These are phyloP conservation scores for Druceiella hillmani DNA, from an alignment of 2,888 invertebrate species.

Conservation along the genomic window DNA sequence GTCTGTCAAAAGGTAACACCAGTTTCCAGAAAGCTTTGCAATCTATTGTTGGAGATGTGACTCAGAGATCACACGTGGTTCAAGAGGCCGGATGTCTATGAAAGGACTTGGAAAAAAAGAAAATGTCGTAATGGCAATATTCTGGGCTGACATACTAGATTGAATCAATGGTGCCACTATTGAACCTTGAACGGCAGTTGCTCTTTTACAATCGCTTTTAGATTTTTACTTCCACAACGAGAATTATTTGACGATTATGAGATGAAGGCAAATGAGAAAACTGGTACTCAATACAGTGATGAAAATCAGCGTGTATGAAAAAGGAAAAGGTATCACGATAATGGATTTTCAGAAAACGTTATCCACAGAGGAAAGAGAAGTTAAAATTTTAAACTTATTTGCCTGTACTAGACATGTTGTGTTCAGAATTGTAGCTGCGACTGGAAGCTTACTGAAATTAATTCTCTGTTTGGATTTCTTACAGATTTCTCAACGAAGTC, in stretches of 20 bases:
- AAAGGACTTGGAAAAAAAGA: too few relatives aligned
- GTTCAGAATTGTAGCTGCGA: too few relatives aligned
- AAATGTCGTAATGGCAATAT: not conserved
- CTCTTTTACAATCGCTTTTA: not conserved
- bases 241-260: not conserved
- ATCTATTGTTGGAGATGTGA: not conserved
- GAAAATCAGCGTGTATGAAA: too few relatives aligned
- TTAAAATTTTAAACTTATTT: too few relatives aligned
- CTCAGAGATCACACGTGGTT: not conserved
- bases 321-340: too few relatives aligned
- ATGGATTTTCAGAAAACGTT: slow-evolving; percentile 8
- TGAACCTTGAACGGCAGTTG: not conserved
- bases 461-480: slow-evolving; percentile 9
- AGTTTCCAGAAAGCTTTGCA: not conserved
- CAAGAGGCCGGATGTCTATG: not conserved
- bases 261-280: too few relatives aligned
- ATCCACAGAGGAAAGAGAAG: slow-evolving; percentile 3
- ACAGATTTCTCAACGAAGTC: slow-evolving; percentile 9
- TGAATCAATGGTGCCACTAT: not conserved
- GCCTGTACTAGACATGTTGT: too few relatives aligned
- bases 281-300: not conserved
- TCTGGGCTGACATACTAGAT: not conserved
- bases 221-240: not conserved
- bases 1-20: not conserved
- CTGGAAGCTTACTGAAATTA: too few relatives aligned